Evolutionary conservation across 1,140 invertebrate genomes (phyloP).

Genomic region (Zaprionus kolodkinae): DNA sequence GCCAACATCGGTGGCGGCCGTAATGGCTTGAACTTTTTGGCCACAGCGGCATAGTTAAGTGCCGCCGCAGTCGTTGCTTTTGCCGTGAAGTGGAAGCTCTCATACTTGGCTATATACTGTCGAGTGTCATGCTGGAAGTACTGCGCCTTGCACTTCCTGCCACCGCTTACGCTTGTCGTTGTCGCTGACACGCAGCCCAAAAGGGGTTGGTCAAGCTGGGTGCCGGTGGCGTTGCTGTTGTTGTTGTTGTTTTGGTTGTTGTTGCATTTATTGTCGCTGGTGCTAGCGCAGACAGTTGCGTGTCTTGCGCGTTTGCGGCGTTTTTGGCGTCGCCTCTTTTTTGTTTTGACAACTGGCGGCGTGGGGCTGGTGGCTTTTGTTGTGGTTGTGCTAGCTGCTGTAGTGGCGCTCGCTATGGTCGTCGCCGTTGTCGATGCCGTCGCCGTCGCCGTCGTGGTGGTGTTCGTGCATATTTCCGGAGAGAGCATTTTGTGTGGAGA

Average conservation of each 20-base stretch:
- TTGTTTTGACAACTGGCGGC: slow-evolving; percentile 59
- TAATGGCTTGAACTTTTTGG: slow-evolving; percentile 79
- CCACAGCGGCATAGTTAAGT: slow-evolving; percentile 77
- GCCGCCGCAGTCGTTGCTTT: slow-evolving; percentile 59
- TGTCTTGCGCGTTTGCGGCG: slow-evolving; percentile 73
- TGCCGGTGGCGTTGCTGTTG: slow-evolving; percentile 23
- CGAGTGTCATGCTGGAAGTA: slow-evolving; percentile 82
- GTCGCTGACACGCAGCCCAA: slow-evolving; percentile 27
- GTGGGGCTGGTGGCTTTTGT: slow-evolving; percentile 34
- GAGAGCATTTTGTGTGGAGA: slow-evolving; percentile 61
- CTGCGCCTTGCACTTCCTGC: slow-evolving; percentile 66
- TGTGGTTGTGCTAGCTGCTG: slow-evolving; percentile 28
- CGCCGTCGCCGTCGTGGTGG: slow-evolving; percentile 48
- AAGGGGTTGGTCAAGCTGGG: slow-evolving; percentile 3
- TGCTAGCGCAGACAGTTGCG: slow-evolving; percentile 39
- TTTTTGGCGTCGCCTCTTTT: slow-evolving; percentile 67
- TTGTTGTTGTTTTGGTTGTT: slow-evolving; percentile 19
- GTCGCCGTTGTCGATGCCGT: slow-evolving; percentile 30
- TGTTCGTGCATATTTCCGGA: slow-evolving; percentile 71
- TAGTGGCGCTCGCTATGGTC: slow-evolving; percentile 21
- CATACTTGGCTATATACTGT: slow-evolving; percentile 69
- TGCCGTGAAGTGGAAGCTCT: slow-evolving; percentile 67
- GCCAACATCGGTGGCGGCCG: slow-evolving; percentile 70
- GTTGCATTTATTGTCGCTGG: slow-evolving; percentile 18
- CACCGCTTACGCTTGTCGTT: slow-evolving; percentile 14